phyloP scores from a whole-genome alignment of 2,888 invertebrate species.

The Ormyrus pomaceus region DNA sequence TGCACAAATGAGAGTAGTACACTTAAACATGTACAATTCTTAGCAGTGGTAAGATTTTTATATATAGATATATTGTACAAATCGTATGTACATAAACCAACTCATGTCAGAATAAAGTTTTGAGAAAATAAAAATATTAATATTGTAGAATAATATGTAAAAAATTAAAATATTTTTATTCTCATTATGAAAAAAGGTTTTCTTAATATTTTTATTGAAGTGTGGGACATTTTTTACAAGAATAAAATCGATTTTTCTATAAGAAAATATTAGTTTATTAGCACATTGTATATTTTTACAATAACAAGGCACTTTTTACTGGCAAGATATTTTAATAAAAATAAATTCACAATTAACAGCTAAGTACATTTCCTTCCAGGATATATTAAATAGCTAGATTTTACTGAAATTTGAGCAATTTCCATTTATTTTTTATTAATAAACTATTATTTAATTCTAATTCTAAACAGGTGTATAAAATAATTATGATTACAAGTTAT shows the following conservation, averaged over 20 bases:
- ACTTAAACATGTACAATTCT: too few species aligned
- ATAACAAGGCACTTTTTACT: slow-evolving; percentile 25
- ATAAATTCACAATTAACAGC: slow-evolving; percentile 2
- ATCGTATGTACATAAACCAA: too few species aligned
- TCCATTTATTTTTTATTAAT: too few species aligned
- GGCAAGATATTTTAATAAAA: slow-evolving; percentile 29
- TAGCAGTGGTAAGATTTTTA: too few species aligned
- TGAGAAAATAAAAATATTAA: too few species aligned
- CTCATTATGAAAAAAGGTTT: too few species aligned
- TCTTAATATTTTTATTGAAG: background rate
- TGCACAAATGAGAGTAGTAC: too few species aligned
- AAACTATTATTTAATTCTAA: background rate
- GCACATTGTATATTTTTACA: background rate
- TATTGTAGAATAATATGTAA: too few species aligned
- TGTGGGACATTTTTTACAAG: background rate
- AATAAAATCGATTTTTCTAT: slow-evolving; percentile 6
- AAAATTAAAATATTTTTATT: too few species aligned
- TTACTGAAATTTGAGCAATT: background rate
- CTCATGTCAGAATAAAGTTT: too few species aligned
- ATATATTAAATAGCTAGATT: background rate
- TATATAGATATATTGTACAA: too few species aligned
- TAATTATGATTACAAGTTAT: too few species aligned
- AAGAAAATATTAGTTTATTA: slow-evolving; percentile 38
- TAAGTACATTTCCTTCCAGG: background rate
- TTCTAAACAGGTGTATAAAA: background rate